Percentiles rank a stretch among this genome's conserved stretches.
phyloP scores from a whole-genome alignment of 2,888 invertebrate genomes.

The Diaperis boleti region DNA sequence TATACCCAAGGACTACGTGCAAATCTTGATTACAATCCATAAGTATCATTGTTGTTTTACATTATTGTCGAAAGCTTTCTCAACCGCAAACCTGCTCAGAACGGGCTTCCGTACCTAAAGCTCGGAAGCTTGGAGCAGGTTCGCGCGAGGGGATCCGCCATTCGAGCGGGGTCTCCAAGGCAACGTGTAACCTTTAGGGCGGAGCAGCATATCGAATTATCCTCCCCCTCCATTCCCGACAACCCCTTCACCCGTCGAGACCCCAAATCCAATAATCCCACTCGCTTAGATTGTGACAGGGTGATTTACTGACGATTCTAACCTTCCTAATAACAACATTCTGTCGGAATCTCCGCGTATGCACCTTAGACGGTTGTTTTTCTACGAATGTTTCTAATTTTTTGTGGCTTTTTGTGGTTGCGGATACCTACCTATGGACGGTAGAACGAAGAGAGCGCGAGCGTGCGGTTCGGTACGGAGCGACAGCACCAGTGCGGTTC shows the following conservation, averaged over 20 bases:
- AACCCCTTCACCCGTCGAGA: constrained; percentile 46
- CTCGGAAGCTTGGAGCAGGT: constrained; percentile 42
- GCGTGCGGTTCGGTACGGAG: constrained; percentile 11
- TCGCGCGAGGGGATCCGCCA: constrained; percentile 56
- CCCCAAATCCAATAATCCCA: constrained; percentile 64
- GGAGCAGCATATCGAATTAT: constrained; percentile 58
- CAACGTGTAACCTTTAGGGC: constrained; percentile 61
- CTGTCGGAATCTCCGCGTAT: constrained; percentile 7
- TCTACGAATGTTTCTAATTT: neutral
- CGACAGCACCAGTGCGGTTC: constrained; percentile 50
- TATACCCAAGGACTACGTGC: too few relatives aligned
- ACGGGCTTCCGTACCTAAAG: constrained; percentile 29
- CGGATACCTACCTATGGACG: too few relatives aligned
- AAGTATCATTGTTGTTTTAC: too few relatives aligned
- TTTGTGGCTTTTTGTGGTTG: neutral
- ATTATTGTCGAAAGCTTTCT: too few relatives aligned
- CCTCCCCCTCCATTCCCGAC: constrained; percentile 34
- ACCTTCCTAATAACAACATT: constrained; percentile 61
- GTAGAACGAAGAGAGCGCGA: neutral
- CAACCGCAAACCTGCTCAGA: neutral
- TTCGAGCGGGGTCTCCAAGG: constrained; percentile 58
- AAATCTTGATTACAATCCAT: too few relatives aligned
- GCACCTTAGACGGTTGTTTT: neutral
- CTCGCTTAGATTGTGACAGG: constrained; percentile 63
- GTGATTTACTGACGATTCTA: constrained; percentile 63